Base-by-base conservation (phyloP, 1,140 invertebrate genomes). In the Daktulosphaira vitifoliae region DNA sequence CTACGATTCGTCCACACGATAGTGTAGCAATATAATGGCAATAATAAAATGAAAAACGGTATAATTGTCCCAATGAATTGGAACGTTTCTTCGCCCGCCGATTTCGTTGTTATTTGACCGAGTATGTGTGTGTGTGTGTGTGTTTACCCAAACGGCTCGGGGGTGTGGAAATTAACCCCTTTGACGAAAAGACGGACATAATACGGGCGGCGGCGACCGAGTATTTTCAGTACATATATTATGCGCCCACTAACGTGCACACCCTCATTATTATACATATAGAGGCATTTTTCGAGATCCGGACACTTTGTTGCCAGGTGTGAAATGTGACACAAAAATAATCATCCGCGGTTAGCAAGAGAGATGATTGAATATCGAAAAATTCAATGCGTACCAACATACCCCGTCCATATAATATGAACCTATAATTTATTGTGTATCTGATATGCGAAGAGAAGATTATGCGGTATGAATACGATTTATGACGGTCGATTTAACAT, bases 401-500 rank as follows among this genome's bases (percentile, higher is more conserved):
- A 33, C 11, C 5, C 11, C 11, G 11, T 33, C 5, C 29, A 33
- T 33, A 33, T 33, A 33, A 33, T 33, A 33, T 6, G 29, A 33
- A 33, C 29, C 29, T 33, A 6, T 33, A 33, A 33, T 33, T 33
- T 5, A 33, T 33, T 33, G 29, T 33, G 11, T 33, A 33, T 11
- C 29, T 33, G 5, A 11, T 33, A 11, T 33, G 29, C 29, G 29
- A 5, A 33, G 29, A 33, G 29, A 33, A 25, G 54, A 62, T 62
- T 62, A 62, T 46, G 42, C 5, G 11, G 11, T 16, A 23, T 29
- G 54, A 62, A 62, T 44, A 62, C 54, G 42, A 62, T 62, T 62
- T 62, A 62, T 62, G 42, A 46, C 54, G 29, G 39, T 62, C 54
- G 54, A 62, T 62, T 62, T 44, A 62, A 62, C 54, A 39, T 62